Percentiles rank a stretch among this genome's conserved stretches.
phyloP scores from a whole-genome alignment of 2,888 invertebrate species.

The Stenolophus ochropezus region DNA sequence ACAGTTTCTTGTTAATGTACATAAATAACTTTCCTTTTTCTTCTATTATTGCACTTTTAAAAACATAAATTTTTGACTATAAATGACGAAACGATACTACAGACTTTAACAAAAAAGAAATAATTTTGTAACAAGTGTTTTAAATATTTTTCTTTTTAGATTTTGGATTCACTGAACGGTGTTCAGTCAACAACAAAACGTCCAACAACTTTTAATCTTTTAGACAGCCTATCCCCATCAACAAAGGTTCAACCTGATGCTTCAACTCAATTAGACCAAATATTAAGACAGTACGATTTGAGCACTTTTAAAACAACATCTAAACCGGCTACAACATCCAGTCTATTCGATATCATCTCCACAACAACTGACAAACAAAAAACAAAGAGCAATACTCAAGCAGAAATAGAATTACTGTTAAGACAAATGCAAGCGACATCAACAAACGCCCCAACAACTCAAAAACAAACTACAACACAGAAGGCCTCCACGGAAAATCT shows the following conservation, averaged over 20 bases:
- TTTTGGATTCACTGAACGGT: not conserved
- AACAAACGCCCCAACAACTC: not conserved
- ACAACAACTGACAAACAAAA: slow-evolving; percentile 14
- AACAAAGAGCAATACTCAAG: slow-evolving; percentile 39
- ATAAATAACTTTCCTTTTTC: no score
- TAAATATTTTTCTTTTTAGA: not conserved
- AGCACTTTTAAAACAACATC: slow-evolving; percentile 61
- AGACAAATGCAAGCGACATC: slow-evolving; percentile 64
- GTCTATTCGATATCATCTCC: slow-evolving; percentile 33
- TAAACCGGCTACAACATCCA: slow-evolving; percentile 59
- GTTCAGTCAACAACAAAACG: slow-evolving; percentile 61
- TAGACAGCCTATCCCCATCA: slow-evolving; percentile 13
- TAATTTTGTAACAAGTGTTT: not conserved
- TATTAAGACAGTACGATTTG: slow-evolving; percentile 12
- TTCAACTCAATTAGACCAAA: not conserved
- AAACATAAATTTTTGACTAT: no score
- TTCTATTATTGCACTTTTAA: not conserved
- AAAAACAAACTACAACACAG: slow-evolving; percentile 1
- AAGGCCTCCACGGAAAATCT: not conserved
- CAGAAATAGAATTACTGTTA: slow-evolving; percentile 67
- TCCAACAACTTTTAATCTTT: slow-evolving; percentile 59
- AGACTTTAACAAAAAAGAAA: no score
- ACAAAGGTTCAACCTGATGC: not conserved
- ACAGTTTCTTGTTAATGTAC: not conserved
- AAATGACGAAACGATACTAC: no score